Evolutionary conservation across 2,113 vertebrate species (phyloP).

Genomic region (Bos taurus): ARS-UCD2.0 NC_037356.1:7951001-7951500

Average conservation of each 20-base stretch:
- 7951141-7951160: neutral
- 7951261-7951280: neutral
- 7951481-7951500: neutral
- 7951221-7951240: neutral
- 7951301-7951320: neutral
- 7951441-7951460: neutral
- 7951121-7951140: neutral
- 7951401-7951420: neutral
- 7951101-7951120: neutral
- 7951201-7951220: neutral
- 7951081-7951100: neutral
- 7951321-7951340: neutral
- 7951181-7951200: neutral
- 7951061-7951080: neutral
- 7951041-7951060: neutral
- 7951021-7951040: neutral
- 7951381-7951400: neutral
- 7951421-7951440: neutral
- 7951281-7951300: neutral
- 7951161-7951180: neutral
- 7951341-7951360: neutral
- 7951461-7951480: neutral
- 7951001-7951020: neutral
- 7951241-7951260: neutral
- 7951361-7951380: neutral